Evolutionary conservation across 2,797 vertebrate genomes (phyloP).

Genomic region (Mormyrus proboscirostris): DNA sequence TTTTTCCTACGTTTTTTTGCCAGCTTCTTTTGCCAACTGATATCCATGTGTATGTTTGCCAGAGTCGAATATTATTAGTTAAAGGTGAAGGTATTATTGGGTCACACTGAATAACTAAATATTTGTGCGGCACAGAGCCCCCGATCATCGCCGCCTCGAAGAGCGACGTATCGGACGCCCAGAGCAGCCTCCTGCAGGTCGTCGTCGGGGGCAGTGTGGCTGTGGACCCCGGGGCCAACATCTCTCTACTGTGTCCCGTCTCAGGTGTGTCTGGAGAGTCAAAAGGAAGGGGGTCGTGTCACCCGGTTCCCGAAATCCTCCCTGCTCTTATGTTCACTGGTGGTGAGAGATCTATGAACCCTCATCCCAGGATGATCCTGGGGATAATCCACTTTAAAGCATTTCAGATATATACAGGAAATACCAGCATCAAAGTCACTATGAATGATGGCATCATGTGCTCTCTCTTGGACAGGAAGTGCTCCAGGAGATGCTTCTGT

Average conservation of each 20-base stretch:
- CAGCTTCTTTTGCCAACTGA: not conserved
- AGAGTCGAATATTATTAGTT: not conserved
- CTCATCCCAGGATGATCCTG: not conserved
- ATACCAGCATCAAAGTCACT: not conserved
- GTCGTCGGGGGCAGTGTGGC: slow-evolving; percentile 63
- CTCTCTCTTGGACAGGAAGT: not conserved
- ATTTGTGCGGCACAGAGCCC: slow-evolving; percentile 55
- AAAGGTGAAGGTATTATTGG: not conserved
- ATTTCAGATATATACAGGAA: not conserved
- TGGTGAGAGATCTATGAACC: not conserved
- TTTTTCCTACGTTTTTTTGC: not conserved
- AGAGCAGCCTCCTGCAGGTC: slow-evolving; percentile 46
- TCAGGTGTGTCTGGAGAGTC: slow-evolving; percentile 60
- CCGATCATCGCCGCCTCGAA: slow-evolving; percentile 62
- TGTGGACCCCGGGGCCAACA: slow-evolving; percentile 51
- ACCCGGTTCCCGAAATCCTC: not conserved
- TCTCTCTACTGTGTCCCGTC: slow-evolving; percentile 71
- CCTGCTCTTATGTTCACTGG: not conserved
- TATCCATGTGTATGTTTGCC: not conserved
- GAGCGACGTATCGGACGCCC: slow-evolving; percentile 58
- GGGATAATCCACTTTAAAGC: not conserved
- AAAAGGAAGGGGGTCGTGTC: not conserved
- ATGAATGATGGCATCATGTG: not conserved
- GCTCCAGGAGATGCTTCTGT: not conserved
- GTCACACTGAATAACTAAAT: not conserved